phyloP scores from a whole-genome alignment of 2,797 vertebrate genomes.

The Gastrophryne carolinensis region DNA sequence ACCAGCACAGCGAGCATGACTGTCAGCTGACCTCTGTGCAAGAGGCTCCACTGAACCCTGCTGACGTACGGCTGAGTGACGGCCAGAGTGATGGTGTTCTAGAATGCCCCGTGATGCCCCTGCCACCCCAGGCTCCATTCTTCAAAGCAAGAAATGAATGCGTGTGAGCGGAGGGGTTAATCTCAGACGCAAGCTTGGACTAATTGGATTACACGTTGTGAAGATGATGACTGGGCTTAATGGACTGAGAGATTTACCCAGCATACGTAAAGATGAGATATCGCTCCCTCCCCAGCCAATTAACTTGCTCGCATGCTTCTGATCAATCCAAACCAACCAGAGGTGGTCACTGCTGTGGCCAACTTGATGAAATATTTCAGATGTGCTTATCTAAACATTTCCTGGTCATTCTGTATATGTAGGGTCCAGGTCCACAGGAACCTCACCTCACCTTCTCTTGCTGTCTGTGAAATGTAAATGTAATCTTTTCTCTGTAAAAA shows the following conservation, averaged over 20 bases:
- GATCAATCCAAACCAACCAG: too few relatives aligned
- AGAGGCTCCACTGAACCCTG: not conserved
- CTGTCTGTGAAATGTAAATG: too few relatives aligned
- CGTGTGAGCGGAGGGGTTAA: not conserved
- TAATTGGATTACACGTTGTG: slow-evolving; percentile 31
- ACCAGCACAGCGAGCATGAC: not conserved
- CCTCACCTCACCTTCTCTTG: too few relatives aligned
- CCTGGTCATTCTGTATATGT: too few relatives aligned
- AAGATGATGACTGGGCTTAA: not conserved
- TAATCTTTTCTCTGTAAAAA: too few relatives aligned
- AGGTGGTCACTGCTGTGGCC: too few relatives aligned
- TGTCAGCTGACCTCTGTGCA: not conserved
- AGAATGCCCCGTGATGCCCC: not conserved
- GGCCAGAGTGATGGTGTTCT: not conserved
- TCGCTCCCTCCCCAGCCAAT: not conserved
- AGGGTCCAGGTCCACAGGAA: too few relatives aligned
- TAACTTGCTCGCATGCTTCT: too few relatives aligned
- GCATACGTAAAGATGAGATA: not conserved
- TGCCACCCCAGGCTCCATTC: too few relatives aligned
- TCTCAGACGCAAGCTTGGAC: not conserved
- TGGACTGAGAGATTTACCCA: not conserved
- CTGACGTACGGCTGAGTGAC: not conserved
- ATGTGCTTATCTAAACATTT: too few relatives aligned
- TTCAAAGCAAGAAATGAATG: too few relatives aligned
- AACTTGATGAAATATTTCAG: too few relatives aligned